Conservation (phyloP, 2,113 vertebrate genomes). For the Phylloscopus trochiloides region DNA sequence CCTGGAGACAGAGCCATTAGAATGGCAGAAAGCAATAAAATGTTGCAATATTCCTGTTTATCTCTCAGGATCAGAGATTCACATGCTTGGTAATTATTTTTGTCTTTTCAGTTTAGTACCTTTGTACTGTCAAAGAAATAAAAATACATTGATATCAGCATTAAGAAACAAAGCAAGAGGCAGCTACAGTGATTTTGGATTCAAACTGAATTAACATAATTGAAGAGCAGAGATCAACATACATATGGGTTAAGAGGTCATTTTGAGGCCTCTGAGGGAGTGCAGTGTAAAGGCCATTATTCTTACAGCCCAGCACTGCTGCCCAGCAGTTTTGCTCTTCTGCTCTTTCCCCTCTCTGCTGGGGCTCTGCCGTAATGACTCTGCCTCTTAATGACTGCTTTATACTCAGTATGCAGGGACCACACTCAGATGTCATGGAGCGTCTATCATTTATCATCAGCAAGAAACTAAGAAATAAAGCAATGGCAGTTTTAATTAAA, state of each 20-base stretch:
- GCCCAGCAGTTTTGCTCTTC: background rate
- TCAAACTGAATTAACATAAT: background rate
- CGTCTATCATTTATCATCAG: background rate
- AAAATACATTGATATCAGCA: background rate
- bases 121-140: background rate
- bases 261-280: background rate
- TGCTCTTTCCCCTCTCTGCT: background rate
- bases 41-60: background rate
- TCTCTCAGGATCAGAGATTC: background rate
- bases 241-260: background rate
- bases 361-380: background rate
- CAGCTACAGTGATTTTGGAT: background rate
- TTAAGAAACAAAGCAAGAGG: background rate
- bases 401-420: background rate
- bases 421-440: background rate
- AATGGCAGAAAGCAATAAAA: background rate
- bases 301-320: background rate
- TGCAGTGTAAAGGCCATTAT: background rate
- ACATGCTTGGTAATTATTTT: background rate
- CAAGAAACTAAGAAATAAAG: background rate
- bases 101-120: background rate
- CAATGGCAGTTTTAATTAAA: background rate
- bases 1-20: background rate
- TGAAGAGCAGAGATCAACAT: background rate
- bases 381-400: background rate